A percentile compares a stretch with the other conserved stretches of the same genome.
phyloP scores from a whole-genome alignment of 2,797 vertebrate genomes.

The Girardinus metallicus region DNA sequence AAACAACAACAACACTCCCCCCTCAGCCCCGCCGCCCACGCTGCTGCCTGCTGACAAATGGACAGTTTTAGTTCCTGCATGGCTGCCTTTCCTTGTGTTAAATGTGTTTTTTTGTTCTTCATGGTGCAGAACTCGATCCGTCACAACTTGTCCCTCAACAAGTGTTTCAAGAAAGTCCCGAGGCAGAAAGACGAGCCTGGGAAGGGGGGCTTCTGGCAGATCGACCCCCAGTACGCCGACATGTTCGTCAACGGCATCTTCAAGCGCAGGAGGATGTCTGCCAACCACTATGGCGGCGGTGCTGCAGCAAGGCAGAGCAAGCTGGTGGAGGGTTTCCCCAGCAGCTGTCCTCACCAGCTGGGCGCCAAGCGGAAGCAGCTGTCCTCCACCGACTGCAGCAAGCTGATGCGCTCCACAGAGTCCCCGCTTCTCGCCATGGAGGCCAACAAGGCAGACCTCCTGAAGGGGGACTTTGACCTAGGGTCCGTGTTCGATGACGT shows the following conservation, averaged over 20 bases:
- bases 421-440: constrained; percentile 81
- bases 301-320: constrained; percentile 74
- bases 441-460: constrained; percentile 74
- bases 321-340: constrained; percentile 62
- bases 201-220: constrained; percentile 89
- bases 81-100: constrained; percentile 41
- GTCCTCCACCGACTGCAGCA: constrained; percentile 65
- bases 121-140: constrained; percentile 86
- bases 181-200: constrained; percentile 88
- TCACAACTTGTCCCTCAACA: constrained; percentile 89
- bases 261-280: constrained; percentile 85
- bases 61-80: constrained; percentile 34
- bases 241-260: constrained; percentile 90
- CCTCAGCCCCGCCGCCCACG: constrained; percentile 25
- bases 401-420: constrained; percentile 68
- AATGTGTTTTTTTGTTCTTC: constrained; percentile 10
- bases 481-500: constrained; percentile 85
- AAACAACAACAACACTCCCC: constrained; percentile 71
- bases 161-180: constrained; percentile 90
- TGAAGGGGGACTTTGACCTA: constrained; percentile 85
- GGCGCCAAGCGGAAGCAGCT: constrained; percentile 72
- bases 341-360: constrained; percentile 68
- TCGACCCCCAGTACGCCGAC: constrained; percentile 86
- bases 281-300: constrained; percentile 73
- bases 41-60: constrained; percentile 17